Evolutionary conservation across 1,140 invertebrate genomes (phyloP), one percentile per base, ranked within the genome.

Genomic region (Diabrotica virgifera): DNA sequence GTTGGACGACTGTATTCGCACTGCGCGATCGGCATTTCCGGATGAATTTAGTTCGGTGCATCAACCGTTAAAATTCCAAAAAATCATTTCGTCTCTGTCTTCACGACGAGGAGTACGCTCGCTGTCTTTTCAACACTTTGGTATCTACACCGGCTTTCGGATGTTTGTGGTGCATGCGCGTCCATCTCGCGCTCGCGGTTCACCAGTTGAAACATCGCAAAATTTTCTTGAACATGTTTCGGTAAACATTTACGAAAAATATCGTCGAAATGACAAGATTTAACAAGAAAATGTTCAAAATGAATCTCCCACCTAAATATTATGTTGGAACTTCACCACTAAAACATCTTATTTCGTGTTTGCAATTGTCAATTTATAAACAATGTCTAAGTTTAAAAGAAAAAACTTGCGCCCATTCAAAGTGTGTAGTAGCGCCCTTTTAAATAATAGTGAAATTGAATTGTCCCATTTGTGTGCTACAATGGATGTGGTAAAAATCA

Each of bases 371-470:
- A 24, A 56, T 62, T 40, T 58, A 62, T 59, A 66, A 55, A 65
- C 53, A 63, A 71, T 69, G 70, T 12, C 63, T 54, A 67, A 67
- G 37, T 46, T 46, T 46, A 46, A 8, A 8, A 46, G n/a, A 5
- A 59, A 62, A 46, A 67, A 67, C 59, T 53, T 58, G 52, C 11
- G 51, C 24, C 70, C 66, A 0, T 11, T 62, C 46, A 64, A 70
- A 68, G 61, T 68, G 56, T 66, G 65, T 62, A n/a, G 62, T n/a
- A 62, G 59, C 38, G 58, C 62, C 40, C 36, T 70, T 63, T 38
- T 67, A 50, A 38, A 62, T 10, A 63, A 53, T 59, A 56, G 66
- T 14, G 70, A 72, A 64, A 61, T 70, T 24, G 68, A 70, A 50
- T 37, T 68, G 50, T 65, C 9, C 50, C 36, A 37, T 56, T 54